Evolutionary conservation across 2,113 vertebrate genomes (phyloP), one percentile per base, ranked within the genome.

Genomic region (Puntigrus tetrazona): DNA sequence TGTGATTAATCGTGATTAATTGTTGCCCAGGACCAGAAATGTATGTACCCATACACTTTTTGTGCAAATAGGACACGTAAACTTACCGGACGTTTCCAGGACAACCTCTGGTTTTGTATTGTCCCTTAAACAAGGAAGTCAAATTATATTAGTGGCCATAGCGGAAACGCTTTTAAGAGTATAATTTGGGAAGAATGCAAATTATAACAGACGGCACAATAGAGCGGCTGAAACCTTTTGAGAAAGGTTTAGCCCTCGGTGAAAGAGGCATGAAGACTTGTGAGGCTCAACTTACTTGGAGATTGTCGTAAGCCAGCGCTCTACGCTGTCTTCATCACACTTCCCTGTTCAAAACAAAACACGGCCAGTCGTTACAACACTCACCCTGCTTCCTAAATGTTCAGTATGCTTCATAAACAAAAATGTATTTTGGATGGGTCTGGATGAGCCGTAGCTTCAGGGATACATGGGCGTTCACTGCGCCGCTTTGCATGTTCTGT

Each of bases 51-150:
- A n/a, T n/a, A n/a, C n/a, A n/a, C n/a, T n/a, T 13, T 47, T 1
- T 50, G 47, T 50, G 34, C 8, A 31, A 73, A 84, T 70, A 0
- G 11, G 57, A 86, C 22, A 75, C 2, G 18, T 84, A 65, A 55
- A 41, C 52, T 76, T 90, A 91, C 91, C 89, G 91, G 87, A 3
- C 61, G 82, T 38, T 76, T 90, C 83, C 50, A 43, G 63, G 34
- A 31, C n/a, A 27, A 69, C 43, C 61, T 70, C 87, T 31, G 50
- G 85, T 69, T 90, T 91, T 87, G 83, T 86, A 86, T 90, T 76
- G 72, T 86, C 83, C 73, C 90, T 92, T 82, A 57, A 90, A 89
- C 82, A 61, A 82, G n/a, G 22, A 78, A 73, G 5, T 75, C 25
- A 82, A 31, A 16, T 61, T n/a, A 4, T 36, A 81, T 81, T 36